Base-by-base conservation (phyloP, 2,113 vertebrate species). In the Phyllopteryx taeniolatus region DNA sequence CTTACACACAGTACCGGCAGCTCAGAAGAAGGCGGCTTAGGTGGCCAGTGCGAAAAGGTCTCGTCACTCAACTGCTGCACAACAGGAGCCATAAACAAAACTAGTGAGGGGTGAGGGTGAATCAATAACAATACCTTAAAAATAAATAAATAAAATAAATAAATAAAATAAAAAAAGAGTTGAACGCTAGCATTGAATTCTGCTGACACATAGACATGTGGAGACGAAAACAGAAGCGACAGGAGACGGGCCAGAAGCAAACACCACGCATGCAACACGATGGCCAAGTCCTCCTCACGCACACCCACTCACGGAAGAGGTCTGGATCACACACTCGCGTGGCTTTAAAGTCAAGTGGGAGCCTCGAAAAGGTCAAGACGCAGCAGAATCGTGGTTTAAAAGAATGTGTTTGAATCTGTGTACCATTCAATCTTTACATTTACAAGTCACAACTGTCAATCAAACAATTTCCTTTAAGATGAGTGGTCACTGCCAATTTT, bases 201-300 rank as follows among this genome's bases (percentile, higher is more conserved):
- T 76, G 74, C 80, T 82, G 82, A 86, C 67, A 82, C 79, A 81
- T 80, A 80, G 84, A 79, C 77, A 82, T 35, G 76, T 22, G 70
- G 74, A 85, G 72, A 76, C 53, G 6, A 72, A 80, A 60, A 81
- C 35, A 64, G 72, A 72, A 79, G 81, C 82, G 70, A 68, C 73
- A 74, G 74, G 67, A 35, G 60, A 66, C 59, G 5, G 65, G 80
- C 74, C 69, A 79, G 71, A 83, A 62, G 77, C 79, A 77, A 80
- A 83, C 75, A 87, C 66, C 79, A 81, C 64, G 75, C 77, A 82
- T 44, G 77, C 80, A 85, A 66, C 64, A 70, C 82, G 69, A 71
- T 54, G 65, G 76, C 81, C 78, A 86, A 79, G 77, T 83, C 71
- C 63, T 70, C 61, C 61, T 67, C 60, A 47, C 70, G 69, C 71